A percentile compares a stretch with the other conserved stretches of the same genome.
phyloP scores from a whole-genome alignment of 2,113 vertebrate species.

The Bambusicola thoracicus region DNA sequence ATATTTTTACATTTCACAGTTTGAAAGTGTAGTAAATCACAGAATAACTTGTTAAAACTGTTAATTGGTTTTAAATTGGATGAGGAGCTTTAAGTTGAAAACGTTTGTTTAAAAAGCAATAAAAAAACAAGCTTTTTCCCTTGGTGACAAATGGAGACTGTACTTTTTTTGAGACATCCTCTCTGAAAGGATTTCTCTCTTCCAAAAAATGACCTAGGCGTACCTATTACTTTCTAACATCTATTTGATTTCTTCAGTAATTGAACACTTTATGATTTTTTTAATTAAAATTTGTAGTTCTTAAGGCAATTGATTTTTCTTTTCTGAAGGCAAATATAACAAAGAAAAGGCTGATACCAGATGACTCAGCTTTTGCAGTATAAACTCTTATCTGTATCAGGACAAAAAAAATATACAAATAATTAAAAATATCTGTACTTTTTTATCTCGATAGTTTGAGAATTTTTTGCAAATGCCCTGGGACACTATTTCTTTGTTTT shows the following conservation, averaged over 20 bases:
- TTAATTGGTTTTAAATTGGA: slow-evolving; percentile 24
- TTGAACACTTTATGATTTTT: background rate
- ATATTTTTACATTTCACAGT: slow-evolving; percentile 41
- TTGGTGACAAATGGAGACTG: background rate
- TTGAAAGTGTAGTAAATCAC: slow-evolving; percentile 48
- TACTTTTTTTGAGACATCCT: background rate
- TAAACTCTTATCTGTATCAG: background rate
- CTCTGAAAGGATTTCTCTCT: background rate
- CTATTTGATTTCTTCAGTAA: background rate
- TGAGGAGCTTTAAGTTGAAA: background rate
- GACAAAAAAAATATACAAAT: background rate
- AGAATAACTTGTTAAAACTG: slow-evolving; percentile 33
- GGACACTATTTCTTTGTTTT: background rate
- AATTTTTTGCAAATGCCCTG: background rate
- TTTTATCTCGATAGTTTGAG: background rate
- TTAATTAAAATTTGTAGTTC: background rate
- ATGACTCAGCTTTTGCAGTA: background rate
- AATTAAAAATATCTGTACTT: background rate
- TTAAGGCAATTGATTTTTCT: background rate
- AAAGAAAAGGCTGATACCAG: background rate
- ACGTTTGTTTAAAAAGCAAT: background rate
- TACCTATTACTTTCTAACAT: background rate
- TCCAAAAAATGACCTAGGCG: background rate
- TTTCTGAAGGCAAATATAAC: background rate
- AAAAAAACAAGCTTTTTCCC: background rate